Evolutionary conservation across 2,888 invertebrate genomes (phyloP).

Genomic region (Hyposoter didymator): DNA sequence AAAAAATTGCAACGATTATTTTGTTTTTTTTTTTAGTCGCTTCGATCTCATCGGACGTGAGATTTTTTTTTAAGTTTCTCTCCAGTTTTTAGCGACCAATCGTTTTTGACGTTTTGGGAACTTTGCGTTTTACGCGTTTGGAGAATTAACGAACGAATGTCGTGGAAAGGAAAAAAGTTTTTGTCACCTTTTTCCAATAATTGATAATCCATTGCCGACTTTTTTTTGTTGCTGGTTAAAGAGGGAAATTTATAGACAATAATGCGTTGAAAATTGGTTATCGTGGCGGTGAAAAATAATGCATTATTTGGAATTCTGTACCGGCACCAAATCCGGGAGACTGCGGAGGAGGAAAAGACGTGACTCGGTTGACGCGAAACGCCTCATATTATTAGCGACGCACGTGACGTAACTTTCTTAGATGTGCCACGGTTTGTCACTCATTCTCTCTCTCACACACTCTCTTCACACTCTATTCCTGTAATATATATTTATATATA

Average conservation of each 20-base stretch:
- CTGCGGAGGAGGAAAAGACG: not conserved
- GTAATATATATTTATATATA: conserved; percentile 43
- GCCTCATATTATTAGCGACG: conserved; percentile 57
- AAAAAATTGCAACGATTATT: not conserved
- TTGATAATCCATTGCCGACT: not conserved
- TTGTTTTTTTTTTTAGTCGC: not conserved
- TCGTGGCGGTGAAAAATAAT: not conserved
- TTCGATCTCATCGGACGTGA: no score
- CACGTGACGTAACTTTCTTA: conserved; percentile 56
- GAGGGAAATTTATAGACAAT: not conserved
- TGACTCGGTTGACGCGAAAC: conserved; percentile 16
- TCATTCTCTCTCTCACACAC: conserved; percentile 64
- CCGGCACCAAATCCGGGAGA: conserved; percentile 33
- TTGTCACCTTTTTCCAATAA: not conserved
- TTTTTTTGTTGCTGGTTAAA: not conserved
- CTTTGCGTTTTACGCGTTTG: not conserved
- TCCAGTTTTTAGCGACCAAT: not conserved
- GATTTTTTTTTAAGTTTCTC: no score
- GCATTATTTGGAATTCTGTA: conserved; percentile 15
- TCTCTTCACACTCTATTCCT: conserved; percentile 53
- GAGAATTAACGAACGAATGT: not conserved
- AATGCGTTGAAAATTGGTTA: not conserved
- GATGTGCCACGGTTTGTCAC: conserved; percentile 55
- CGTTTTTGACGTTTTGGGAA: not conserved
- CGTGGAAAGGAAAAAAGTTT: not conserved